Evolutionary conservation across 2,113 vertebrate genomes (phyloP).

Genomic region (Barnardius zonarius): DNA sequence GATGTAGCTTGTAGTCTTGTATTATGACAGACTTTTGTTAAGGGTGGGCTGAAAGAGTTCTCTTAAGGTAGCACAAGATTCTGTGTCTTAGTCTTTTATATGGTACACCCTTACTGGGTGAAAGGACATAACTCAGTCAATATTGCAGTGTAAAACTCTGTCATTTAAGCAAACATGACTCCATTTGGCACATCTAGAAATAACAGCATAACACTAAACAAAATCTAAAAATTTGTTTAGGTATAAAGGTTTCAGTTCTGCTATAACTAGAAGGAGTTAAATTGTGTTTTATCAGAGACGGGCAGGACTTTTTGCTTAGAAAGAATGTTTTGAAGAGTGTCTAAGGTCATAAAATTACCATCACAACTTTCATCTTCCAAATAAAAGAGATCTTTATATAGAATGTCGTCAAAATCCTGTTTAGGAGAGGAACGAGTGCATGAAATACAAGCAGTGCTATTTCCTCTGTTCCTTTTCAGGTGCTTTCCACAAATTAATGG

Average conservation of each 20-base stretch:
- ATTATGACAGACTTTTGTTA: not conserved
- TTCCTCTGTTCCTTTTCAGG: not conserved
- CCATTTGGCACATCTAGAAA: not conserved
- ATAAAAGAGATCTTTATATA: not conserved
- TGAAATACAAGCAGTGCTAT: not conserved
- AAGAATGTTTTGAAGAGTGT: not conserved
- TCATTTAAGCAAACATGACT: not conserved
- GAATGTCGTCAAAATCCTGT: not conserved
- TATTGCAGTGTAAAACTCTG: not conserved
- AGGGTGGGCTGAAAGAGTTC: not conserved
- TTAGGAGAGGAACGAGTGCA: not conserved
- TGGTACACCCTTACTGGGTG: not conserved
- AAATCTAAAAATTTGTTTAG: not conserved
- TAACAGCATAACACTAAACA: not conserved
- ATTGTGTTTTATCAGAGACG: not conserved
- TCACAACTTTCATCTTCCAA: not conserved
- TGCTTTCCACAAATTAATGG: not conserved
- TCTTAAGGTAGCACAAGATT: not conserved
- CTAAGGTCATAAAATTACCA: not conserved
- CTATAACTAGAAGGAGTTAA: not conserved
- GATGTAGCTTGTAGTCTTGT: not conserved
- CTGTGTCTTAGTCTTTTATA: not conserved
- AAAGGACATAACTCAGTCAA: not conserved
- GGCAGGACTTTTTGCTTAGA: not conserved
- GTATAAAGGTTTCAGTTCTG: not conserved